phyloP scores from a whole-genome alignment of 2,113 vertebrate genomes.

The Ophiodon elongatus region DNA sequence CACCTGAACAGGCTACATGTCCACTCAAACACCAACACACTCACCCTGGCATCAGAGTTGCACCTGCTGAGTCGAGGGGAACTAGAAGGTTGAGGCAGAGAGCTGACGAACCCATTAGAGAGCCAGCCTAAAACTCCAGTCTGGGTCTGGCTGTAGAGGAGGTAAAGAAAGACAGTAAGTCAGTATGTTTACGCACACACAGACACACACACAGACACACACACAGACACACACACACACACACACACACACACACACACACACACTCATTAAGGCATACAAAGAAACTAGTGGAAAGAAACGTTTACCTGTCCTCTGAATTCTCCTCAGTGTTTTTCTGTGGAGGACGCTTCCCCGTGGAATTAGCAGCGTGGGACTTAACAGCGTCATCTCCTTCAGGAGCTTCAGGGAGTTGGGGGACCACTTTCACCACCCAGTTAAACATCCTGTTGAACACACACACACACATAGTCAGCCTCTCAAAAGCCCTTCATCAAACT shows the following conservation, averaged over 20 bases:
- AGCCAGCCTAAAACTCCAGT: slow-evolving; percentile 82
- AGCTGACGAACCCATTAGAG: slow-evolving; percentile 80
- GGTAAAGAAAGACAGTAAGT: background rate
- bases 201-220: background rate
- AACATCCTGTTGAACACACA: slow-evolving; percentile 74
- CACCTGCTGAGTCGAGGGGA: slow-evolving; percentile 60
- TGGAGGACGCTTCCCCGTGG: slow-evolving; percentile 38
- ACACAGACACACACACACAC: background rate
- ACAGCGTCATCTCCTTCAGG: slow-evolving; percentile 16
- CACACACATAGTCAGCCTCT: slow-evolving; percentile 17
- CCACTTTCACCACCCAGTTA: slow-evolving; percentile 81
- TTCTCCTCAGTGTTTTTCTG: slow-evolving; percentile 50
- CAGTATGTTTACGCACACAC: background rate
- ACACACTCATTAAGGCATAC: background rate
- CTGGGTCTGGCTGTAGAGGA: slow-evolving; percentile 68
- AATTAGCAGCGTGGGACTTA: background rate
- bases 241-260: slow-evolving; percentile 17
- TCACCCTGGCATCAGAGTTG: slow-evolving; percentile 68
- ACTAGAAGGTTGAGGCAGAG: slow-evolving; percentile 78
- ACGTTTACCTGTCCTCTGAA: slow-evolving; percentile 71
- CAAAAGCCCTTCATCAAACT: slow-evolving; percentile 27
- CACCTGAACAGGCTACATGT: background rate
- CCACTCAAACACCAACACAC: background rate
- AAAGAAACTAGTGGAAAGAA: background rate
- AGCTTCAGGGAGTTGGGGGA: slow-evolving; percentile 69